A percentile compares a stretch with the other conserved stretches of the same genome.
Evolutionary conservation across 2,113 vertebrate species (phyloP).

Genomic region (Arothron firmamentum): DNA sequence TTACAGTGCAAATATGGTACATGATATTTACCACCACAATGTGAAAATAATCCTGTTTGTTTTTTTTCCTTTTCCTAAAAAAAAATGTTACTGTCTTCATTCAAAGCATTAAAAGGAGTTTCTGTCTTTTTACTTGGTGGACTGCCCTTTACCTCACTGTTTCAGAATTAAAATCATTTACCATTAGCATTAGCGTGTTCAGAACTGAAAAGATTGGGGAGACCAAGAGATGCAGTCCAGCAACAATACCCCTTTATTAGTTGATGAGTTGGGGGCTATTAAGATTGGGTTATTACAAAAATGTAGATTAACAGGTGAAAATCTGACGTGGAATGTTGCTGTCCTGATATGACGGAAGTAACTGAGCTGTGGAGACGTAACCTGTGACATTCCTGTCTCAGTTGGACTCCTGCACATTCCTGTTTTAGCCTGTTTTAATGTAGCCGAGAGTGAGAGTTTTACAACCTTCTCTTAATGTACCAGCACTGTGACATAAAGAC

Average conservation of each 20-base stretch:
- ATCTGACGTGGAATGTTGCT: neutral
- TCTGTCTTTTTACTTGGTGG: slow-evolving; percentile 62
- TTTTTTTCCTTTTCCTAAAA: slow-evolving; percentile 54
- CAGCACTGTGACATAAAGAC: slow-evolving; percentile 34
- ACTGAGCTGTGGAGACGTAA: slow-evolving; percentile 20
- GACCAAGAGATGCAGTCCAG: slow-evolving; percentile 13
- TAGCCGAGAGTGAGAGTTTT: slow-evolving; percentile 20
- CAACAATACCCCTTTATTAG: slow-evolving; percentile 9
- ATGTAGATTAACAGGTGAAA: neutral
- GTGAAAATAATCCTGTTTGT: slow-evolving; percentile 59
- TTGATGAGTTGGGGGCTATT: slow-evolving; percentile 1
- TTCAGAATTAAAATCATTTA: slow-evolving; percentile 28
- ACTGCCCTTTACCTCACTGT: slow-evolving; percentile 37
- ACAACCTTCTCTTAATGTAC: slow-evolving; percentile 9
- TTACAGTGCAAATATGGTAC: slow-evolving; percentile 58
- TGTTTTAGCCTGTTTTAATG: slow-evolving; percentile 23
- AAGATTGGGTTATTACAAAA: too few species aligned
- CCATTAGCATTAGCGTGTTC: slow-evolving; percentile 16
- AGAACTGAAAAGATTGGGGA: neutral
- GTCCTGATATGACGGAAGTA: slow-evolving; percentile 2
- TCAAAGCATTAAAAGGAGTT: slow-evolving; percentile 51
- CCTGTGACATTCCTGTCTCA: slow-evolving; percentile 22
- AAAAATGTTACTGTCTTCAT: slow-evolving; percentile 52
- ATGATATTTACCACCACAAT: slow-evolving; percentile 51
- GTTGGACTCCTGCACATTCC: slow-evolving; percentile 27